Conservation (phyloP, 2,888 invertebrate species). For the Drosophila bunnanda region DNA sequence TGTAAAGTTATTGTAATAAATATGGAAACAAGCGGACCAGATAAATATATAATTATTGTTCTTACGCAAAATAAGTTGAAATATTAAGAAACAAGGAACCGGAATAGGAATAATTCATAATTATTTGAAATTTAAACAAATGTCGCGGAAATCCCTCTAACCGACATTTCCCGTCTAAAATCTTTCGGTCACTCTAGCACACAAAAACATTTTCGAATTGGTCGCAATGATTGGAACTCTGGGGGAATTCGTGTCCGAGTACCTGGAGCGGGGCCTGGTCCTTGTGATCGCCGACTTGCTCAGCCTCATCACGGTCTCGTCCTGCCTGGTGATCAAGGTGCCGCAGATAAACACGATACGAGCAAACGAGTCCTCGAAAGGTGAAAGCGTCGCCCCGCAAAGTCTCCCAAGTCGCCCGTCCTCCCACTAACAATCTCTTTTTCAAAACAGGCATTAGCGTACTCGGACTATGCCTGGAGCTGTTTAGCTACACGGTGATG, state of each 20-base stretch:
- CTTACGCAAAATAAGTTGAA: too few relatives aligned
- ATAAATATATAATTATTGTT: too few relatives aligned
- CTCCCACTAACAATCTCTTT: slow-evolving; percentile 8
- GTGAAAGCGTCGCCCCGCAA: slow-evolving; percentile 85
- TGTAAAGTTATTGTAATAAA: too few relatives aligned
- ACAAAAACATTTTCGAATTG: slow-evolving; percentile 33
- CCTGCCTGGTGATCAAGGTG: slow-evolving; percentile 91
- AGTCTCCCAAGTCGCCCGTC: not conserved
- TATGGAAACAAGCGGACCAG: too few relatives aligned
- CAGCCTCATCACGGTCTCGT: slow-evolving; percentile 90
- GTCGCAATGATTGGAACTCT: slow-evolving; percentile 40
- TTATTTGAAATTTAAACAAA: not conserved
- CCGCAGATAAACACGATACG: slow-evolving; percentile 91
- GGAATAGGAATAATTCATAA: not conserved
- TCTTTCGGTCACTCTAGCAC: too few relatives aligned
- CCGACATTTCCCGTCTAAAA: too few relatives aligned
- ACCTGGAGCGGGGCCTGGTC: slow-evolving; percentile 80
- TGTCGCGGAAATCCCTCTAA: too few relatives aligned
- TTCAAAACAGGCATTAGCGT: slow-evolving; percentile 81
- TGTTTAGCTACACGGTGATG: slow-evolving; percentile 91
- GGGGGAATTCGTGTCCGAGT: slow-evolving; percentile 63
- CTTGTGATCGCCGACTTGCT: slow-evolving; percentile 86
- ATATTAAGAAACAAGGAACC: not conserved
- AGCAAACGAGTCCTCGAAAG: slow-evolving; percentile 88
- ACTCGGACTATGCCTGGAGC: slow-evolving; percentile 82